Evolutionary conservation across 2,797 vertebrate species (phyloP).

Genomic region (Spinibarbus caldwelli): DNA sequence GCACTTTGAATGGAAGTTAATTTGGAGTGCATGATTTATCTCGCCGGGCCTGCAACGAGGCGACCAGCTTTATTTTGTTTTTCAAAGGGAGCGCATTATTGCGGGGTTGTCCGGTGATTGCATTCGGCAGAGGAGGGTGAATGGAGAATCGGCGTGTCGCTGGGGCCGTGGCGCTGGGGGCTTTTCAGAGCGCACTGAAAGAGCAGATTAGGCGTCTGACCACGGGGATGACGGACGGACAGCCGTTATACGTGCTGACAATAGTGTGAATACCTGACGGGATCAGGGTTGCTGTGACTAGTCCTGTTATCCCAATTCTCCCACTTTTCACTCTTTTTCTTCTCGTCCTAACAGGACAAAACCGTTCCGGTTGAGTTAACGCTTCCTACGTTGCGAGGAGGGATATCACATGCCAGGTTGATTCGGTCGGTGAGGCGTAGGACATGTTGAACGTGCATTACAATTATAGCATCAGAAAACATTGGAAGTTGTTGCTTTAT

Average conservation of each 20-base stretch:
- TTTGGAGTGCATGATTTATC: constrained; percentile 90
- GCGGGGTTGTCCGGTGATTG: constrained; percentile 87
- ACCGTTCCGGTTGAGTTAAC: constrained; percentile 58
- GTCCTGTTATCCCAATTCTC: constrained; percentile 59
- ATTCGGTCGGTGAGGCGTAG: constrained; percentile 36
- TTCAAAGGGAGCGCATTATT: constrained; percentile 86
- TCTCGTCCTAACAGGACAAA: constrained; percentile 49
- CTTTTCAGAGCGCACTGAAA: constrained; percentile 83
- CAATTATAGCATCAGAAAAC: constrained; percentile 15
- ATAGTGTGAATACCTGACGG: constrained; percentile 84
- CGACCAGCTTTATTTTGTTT: constrained; percentile 81
- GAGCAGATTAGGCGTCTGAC: constrained; percentile 89
- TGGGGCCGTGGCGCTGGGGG: constrained; percentile 81
- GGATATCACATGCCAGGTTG: constrained; percentile 45
- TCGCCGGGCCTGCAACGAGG: constrained; percentile 81
- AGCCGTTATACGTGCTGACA: constrained; percentile 81
- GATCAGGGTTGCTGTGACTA: constrained; percentile 73
- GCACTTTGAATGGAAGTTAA: constrained; percentile 89
- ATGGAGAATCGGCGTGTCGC: constrained; percentile 84
- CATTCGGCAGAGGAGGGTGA: constrained; percentile 83
- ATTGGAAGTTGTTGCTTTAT: not conserved
- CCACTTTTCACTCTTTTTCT: constrained; percentile 48
- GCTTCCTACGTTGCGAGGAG: constrained; percentile 50
- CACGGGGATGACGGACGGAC: constrained; percentile 75
- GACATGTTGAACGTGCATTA: constrained; percentile 34